A percentile compares a stretch with the other conserved stretches of the same genome.
Evolutionary conservation across 2,113 vertebrate species (phyloP).

Genomic region (Trachemys scripta): DNA sequence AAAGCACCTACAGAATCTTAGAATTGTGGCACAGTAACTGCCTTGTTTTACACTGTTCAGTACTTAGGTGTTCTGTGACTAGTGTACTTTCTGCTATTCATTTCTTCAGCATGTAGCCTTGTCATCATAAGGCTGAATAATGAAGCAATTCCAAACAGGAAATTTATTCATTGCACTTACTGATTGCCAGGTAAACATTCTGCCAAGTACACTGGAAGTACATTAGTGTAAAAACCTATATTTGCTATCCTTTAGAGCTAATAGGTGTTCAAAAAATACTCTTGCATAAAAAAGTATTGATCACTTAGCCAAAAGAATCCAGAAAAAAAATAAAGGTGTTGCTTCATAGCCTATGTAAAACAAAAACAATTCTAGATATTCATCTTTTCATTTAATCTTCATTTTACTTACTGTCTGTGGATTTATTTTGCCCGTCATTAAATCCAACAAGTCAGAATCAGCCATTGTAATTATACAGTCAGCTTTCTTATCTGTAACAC

Average conservation of each 20-base stretch:
- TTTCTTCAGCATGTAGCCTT: not conserved
- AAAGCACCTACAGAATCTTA: not conserved
- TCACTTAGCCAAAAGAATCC: not conserved
- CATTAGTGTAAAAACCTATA: not conserved
- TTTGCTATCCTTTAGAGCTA: constrained; percentile 15
- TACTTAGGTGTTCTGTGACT: not conserved
- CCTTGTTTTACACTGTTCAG: not conserved
- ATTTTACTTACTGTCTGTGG: constrained; percentile 89
- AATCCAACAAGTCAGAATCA: constrained; percentile 87
- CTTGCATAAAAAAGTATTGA: not conserved
- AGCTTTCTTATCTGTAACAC: constrained; percentile 85
- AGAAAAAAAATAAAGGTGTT: not conserved
- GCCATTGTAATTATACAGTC: constrained; percentile 91
- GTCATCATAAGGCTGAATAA: constrained; percentile 30
- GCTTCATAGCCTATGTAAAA: not conserved
- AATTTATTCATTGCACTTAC: constrained; percentile 22
- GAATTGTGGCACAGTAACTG: not conserved
- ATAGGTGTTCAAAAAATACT: constrained; percentile 20
- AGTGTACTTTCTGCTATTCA: not conserved
- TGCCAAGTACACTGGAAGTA: constrained; percentile 22
- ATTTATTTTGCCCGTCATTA: constrained; percentile 95
- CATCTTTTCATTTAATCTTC: not conserved
- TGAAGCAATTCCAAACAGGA: not conserved
- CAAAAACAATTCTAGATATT: not conserved
- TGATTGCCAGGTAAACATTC: constrained; percentile 24